Percentiles rank a stretch among this genome's conserved stretches.
These are phyloP conservation scores for Daphoenositta chrysoptera DNA, from an alignment of 2,113 vertebrate species.

Conservation along the genomic window DNA sequence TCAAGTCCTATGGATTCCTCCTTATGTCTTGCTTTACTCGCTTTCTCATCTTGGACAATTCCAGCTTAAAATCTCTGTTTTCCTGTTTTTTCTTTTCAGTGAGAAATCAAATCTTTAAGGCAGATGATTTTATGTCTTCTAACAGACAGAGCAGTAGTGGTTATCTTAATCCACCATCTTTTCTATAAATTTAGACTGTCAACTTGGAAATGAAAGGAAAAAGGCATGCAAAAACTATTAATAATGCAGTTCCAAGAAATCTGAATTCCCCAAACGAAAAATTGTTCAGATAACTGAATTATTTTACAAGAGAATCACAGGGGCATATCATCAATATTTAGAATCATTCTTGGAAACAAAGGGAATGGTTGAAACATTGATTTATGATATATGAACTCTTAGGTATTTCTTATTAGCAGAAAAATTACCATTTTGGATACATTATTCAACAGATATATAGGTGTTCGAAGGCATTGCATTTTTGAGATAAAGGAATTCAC, in stretches of 20 bases:
- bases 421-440: not conserved
- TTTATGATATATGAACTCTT: not conserved
- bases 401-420: not conserved
- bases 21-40: not conserved
- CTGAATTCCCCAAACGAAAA: not conserved
- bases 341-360: not conserved
- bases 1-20: not conserved
- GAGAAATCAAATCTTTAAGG: not conserved
- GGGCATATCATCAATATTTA: not conserved
- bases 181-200: not conserved
- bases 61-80: not conserved
- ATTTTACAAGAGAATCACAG: not conserved
- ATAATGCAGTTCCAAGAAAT: not conserved
- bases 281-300: not conserved
- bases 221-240: not conserved
- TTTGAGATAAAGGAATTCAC: not conserved
- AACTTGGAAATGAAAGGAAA: not conserved
- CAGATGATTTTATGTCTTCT: not conserved
- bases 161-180: not conserved
- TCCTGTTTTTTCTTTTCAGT: not conserved
- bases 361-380: rapidly evolving
- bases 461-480: not conserved
- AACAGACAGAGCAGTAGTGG: not conserved
- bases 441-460: not conserved
- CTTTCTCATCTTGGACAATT: not conserved